A percentile compares a stretch with the other conserved stretches of the same genome.
phyloP scores from a whole-genome alignment of 2,888 invertebrate species.

The Rapana venosa region DNA sequence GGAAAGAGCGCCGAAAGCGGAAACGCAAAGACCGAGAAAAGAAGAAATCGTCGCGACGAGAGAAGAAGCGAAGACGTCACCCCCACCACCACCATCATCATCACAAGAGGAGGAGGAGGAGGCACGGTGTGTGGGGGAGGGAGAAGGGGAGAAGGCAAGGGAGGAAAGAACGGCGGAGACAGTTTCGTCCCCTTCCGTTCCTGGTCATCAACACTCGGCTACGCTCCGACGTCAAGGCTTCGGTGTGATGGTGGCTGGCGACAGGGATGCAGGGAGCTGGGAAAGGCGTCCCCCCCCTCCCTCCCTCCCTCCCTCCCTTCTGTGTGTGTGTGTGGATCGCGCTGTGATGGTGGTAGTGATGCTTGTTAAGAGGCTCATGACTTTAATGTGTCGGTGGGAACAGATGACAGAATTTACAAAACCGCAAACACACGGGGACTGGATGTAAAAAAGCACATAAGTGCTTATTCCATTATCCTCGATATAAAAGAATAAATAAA shows the following conservation, averaged over 20 bases:
- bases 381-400: background rate
- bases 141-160: background rate
- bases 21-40: background rate
- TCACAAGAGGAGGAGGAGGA: background rate
- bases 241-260: background rate
- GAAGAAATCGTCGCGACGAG: background rate
- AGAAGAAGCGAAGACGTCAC: background rate
- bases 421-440: background rate
- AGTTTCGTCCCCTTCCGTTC: slow-evolving; percentile 18
- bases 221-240: background rate
- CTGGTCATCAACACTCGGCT: slow-evolving; percentile 38
- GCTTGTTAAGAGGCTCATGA: background rate
- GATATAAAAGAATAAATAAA: too few relatives aligned
- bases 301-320: too few relatives aligned
- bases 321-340: too few relatives aligned
- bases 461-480: too few relatives aligned
- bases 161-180: background rate
- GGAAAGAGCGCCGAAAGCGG: background rate
- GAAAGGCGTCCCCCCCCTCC: too few relatives aligned
- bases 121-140: background rate
- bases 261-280: background rate
- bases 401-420: background rate
- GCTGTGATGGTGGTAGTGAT: too few relatives aligned
- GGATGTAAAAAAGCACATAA: too few relatives aligned
- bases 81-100: background rate